Base-by-base conservation (phyloP, 2,797 vertebrate genomes). In the Kryptopterus vitreolus region DNA sequence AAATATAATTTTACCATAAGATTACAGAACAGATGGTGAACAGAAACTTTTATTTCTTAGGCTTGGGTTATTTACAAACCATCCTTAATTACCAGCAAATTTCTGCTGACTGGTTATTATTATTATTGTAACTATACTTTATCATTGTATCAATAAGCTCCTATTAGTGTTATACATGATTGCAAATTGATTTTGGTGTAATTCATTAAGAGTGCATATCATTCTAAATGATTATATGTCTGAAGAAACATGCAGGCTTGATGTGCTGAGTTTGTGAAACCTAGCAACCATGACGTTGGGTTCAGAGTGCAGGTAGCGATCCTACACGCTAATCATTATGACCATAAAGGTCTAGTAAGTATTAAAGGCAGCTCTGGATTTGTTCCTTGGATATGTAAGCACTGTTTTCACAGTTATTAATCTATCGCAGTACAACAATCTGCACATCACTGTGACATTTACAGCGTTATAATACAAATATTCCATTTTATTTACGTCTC, bases 111-210 rank as follows among this genome's bases (percentile, higher is more conserved):
- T 92, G 90, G 48, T 53, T 31, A 52, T 31, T 92, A 38, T 91
- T 50, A 88, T 61, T 15, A 61, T 11, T 69, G 29, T 52, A 52
- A 58, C 15, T 86, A 90, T 91, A 89, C 89, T 88, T 88, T 90
- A 90, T 87, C 89, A 91, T 91, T 93, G 91, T 83, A 88, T 93
- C 92, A 92, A 92, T 92, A 90, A 87, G 82, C 85, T 87, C 88
- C 90, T 88, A 94, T 92, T 89, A 90, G 92, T 92, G 90, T 91
- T 92, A 91, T 82, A 85, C 83, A 73, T 89, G 81, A 89, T 88
- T 90, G 86, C 88, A 89, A 88, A 87, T 87, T 4, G 43, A 85
- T 86, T 86, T 87, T 69, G 87, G 88, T 89, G 86, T 91, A 88
- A 87, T 88, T 88, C 88, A 87, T 6, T 79, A 79, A 87, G 79